Percentiles rank a stretch among this genome's conserved stretches.
These are phyloP conservation scores for Aselliscus stoliczkanus DNA, from an alignment of 2,797 vertebrate genomes.

Conservation along the genomic window DNA sequence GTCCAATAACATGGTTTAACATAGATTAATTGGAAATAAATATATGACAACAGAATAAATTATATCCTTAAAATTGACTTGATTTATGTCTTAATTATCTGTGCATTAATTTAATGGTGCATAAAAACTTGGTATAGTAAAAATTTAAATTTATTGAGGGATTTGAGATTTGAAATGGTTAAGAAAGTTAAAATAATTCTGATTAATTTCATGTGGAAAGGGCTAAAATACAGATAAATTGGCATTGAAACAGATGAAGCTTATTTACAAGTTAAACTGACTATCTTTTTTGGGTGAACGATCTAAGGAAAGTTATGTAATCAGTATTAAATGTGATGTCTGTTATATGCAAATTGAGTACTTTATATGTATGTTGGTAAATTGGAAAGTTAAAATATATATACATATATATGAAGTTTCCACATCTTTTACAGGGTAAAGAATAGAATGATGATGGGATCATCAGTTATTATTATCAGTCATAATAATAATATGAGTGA, in stretches of 20 bases:
- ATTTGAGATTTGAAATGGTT: not conserved
- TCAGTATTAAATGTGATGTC: not conserved
- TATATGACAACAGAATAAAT: not conserved
- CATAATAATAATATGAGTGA: no score
- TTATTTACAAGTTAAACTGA: not conserved
- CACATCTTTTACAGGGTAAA: not conserved
- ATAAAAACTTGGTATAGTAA: not conserved
- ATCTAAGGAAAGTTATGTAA: not conserved
- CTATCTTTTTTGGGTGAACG: not conserved
- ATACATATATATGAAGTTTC: not conserved
- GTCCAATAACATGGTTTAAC: not conserved
- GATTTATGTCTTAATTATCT: not conserved
- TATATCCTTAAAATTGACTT: not conserved
- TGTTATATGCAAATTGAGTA: not conserved
- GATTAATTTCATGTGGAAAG: not conserved
- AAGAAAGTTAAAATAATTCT: not conserved
- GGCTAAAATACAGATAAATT: not conserved
- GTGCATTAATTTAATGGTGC: not conserved
- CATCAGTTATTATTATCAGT: no score
- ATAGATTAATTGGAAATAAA: not conserved
- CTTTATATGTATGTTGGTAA: not conserved
- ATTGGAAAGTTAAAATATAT: not conserved
- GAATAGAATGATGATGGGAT: not conserved
- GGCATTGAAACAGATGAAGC: not conserved
- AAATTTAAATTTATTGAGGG: not conserved